Evolutionary conservation across 2,888 invertebrate species (phyloP).

Genomic region (Drosophila anomalipes): DNA sequence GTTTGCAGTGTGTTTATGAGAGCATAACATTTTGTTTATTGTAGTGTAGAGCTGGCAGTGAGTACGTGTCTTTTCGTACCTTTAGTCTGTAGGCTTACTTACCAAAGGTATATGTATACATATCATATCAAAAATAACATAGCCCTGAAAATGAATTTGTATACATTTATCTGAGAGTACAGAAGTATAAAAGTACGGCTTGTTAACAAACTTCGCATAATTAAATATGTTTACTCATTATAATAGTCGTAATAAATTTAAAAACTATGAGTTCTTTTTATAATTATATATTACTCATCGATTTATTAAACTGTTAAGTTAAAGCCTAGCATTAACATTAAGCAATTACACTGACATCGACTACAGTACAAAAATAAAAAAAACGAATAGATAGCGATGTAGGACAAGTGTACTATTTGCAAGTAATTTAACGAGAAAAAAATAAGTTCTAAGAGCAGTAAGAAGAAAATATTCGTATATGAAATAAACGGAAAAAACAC

Average conservation of each 20-base stretch:
- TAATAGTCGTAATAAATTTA: not conserved
- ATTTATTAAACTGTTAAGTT: too few species aligned
- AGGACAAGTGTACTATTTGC: not conserved
- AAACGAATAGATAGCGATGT: not conserved
- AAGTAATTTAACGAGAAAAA: not conserved
- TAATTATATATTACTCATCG: not conserved
- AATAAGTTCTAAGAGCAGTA: not conserved
- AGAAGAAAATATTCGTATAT: not conserved
- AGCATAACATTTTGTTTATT: conserved; percentile 76
- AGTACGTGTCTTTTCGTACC: conserved; percentile 51
- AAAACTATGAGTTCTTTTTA: not conserved
- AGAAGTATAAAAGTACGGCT: not conserved
- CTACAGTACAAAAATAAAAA: not conserved
- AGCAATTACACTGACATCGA: not conserved
- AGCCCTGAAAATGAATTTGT: not conserved
- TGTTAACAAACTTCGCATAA: not conserved
- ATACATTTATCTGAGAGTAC: not conserved
- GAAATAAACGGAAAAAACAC: not conserved
- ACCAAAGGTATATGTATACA: conserved; percentile 6
- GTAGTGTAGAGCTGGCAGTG: conserved; percentile 24
- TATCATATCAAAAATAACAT: conserved; percentile 10
- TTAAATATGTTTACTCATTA: not conserved
- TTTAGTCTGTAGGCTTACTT: conserved; percentile 13
- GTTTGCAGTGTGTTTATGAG: conserved; percentile 80
- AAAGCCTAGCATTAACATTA: not conserved